Base-by-base conservation (phyloP, 2,113 vertebrate species). In the Anseranas semipalmata region DNA sequence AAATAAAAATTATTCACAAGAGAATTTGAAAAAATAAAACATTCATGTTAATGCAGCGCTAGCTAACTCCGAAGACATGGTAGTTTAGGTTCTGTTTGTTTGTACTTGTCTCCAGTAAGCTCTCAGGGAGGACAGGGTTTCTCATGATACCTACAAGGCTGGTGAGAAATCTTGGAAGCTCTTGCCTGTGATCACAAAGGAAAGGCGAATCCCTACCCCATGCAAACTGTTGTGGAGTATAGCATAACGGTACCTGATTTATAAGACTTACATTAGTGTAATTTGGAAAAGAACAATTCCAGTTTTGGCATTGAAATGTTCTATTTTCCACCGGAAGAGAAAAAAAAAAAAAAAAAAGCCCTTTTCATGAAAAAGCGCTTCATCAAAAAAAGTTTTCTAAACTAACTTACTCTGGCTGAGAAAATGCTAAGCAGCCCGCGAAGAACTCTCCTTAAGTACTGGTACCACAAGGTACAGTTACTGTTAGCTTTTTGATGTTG, bases 311-410 rank as follows among this genome's bases (percentile, higher is more conserved):
- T 3, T 45, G 14, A 89, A 85, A 74, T 24, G 35, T 3, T 66
- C 78, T 11, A 12, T 70, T 74, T 56, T 85, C n/a, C 27, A 80
- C 33, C 6, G 8, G 52, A 15, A 9, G 8, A 15, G 27, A 12
- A 53, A 53, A 25, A 25, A 25, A 24, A 53, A 48, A 1, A 14
- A 11, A n/a, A 28, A 24, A 48, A 2, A 0, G 9, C 6, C 28
- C 12, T 10, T 56, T 16, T 33, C 4, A 65, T 30, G 5, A 87
- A 87, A 80, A 68, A 53, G 6, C 16, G 6, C 33, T 93, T 59
- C 20, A 75, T 50, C 22, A 24, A 77, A 74, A 89, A 43, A 10
- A 37, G 20, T 0, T 1, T 35, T 80, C 53, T 58, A 9, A 27
- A 75, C 32, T 41, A 78, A 63, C 2, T 6, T 35, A 27, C 72